A percentile compares a stretch with the other conserved stretches of the same genome.
phyloP scores from a whole-genome alignment of 2,888 invertebrate species.

The Chloroclysta siterata region DNA sequence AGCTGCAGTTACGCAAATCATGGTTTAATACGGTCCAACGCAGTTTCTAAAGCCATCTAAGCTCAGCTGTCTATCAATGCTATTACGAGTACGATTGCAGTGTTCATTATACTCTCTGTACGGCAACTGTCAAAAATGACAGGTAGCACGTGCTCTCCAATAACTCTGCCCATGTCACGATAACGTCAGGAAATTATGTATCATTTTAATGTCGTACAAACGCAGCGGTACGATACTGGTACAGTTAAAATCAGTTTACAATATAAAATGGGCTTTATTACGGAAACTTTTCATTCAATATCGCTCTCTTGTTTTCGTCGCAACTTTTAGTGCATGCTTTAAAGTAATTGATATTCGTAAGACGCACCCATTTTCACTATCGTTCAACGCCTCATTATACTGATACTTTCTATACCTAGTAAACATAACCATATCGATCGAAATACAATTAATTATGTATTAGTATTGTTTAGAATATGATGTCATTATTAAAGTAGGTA shows the following conservation, averaged over 20 bases:
- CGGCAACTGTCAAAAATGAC: background rate
- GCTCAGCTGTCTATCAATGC: too few species aligned
- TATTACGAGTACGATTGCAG: too few species aligned
- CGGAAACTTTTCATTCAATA: background rate
- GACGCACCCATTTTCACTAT: constrained; percentile 74
- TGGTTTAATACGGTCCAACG: too few species aligned
- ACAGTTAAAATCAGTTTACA: background rate
- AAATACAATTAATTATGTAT: constrained; percentile 54
- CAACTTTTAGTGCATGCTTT: constrained; percentile 37
- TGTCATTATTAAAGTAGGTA: constrained; percentile 51
- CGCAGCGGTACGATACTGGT: too few species aligned
- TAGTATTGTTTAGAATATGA: constrained; percentile 48
- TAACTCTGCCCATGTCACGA: background rate
- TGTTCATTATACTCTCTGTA: background rate
- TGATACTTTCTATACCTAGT: constrained; percentile 79
- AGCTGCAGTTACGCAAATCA: too few species aligned
- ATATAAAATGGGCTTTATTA: background rate
- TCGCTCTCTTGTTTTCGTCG: too few species aligned
- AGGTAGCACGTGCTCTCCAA: background rate
- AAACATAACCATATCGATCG: constrained; percentile 58
- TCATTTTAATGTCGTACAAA: too few species aligned
- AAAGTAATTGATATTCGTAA: constrained; percentile 66
- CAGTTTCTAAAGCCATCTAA: too few species aligned
- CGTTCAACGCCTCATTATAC: constrained; percentile 75
- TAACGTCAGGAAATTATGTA: background rate